phyloP scores from a whole-genome alignment of 2,888 invertebrate species.

The Drosophila austrosaltans region DNA sequence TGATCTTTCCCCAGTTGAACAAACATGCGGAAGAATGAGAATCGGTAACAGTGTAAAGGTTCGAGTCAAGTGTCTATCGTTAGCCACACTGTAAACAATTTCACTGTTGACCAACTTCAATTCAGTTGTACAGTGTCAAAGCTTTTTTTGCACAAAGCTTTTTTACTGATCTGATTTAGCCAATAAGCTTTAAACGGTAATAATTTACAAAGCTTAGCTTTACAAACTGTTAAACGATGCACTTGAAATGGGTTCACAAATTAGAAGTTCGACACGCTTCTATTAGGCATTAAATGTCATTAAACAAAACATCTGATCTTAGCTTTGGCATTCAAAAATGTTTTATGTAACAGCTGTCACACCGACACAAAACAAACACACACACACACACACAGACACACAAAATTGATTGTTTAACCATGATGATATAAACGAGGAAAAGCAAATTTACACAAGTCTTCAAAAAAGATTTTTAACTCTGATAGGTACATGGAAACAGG shows the following conservation, averaged over 20 bases:
- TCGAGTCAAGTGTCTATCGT: slow-evolving; percentile 29
- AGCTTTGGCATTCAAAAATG: background rate
- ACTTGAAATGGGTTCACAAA: background rate
- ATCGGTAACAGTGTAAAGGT: slow-evolving; percentile 35
- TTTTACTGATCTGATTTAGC: slow-evolving; percentile 14
- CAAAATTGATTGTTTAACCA: slow-evolving; percentile 46
- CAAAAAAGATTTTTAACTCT: slow-evolving; percentile 20
- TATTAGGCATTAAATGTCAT: background rate
- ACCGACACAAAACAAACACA: background rate
- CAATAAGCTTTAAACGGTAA: slow-evolving; percentile 26
- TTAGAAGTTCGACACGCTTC: background rate
- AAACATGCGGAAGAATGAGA: slow-evolving; percentile 6
- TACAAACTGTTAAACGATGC: background rate
- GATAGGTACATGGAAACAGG: slow-evolving; percentile 2
- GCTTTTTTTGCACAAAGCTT: slow-evolving; percentile 47
- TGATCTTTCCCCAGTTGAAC: slow-evolving; percentile 29
- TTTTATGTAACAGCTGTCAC: background rate
- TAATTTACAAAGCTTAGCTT: background rate
- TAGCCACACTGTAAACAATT: slow-evolving; percentile 6
- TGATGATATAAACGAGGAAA: slow-evolving; percentile 43
- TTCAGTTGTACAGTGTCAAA: slow-evolving; percentile 8
- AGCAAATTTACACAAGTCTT: slow-evolving; percentile 64
- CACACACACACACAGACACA: slow-evolving; percentile 35
- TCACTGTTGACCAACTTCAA: background rate
- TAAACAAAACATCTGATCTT: background rate